Evolutionary conservation across 1,140 invertebrate genomes (phyloP), one percentile per base, ranked within the genome.

Genomic region (Drosophila carrolli): DNA sequence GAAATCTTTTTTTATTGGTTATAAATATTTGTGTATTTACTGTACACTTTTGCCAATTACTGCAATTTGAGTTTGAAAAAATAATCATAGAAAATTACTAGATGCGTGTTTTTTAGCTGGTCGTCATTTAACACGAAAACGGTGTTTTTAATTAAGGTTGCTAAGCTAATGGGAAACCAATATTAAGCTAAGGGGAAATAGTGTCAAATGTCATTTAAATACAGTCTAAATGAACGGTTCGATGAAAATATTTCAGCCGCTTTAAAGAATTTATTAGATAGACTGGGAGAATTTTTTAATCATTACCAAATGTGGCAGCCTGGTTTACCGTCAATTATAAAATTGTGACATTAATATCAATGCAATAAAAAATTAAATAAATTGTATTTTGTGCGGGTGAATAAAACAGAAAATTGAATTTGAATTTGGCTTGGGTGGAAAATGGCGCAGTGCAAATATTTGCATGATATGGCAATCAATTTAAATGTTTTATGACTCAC

Each of bases 401-500:
- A 37, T 51, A 51, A 35, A 32, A 35, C 19, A n/a, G 19, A 16
- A 76, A 76, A 75, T 54, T 14, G 40, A 54, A 50, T 72, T 84
- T 48, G 38, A 62, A 72, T 50, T 65, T 67, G 58, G 68, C 32
- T 66, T 41, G 43, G 56, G 47, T 41, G 66, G 46, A 60, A 74
- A 75, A 72, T 47, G 57, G 51, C 61, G 55, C 35, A 62, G 53
- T 35, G 53, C 48, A 88, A 88, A 88, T 80, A 88, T 86, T 83
- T 83, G 79, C 83, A 77, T 79, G 71, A 79, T 76, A 76, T 88
- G 71, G 47, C 70, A 86, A 85, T 79, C 74, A 82, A 82, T 76
- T 88, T 82, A 58, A 75, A 82, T 76, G 77, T 78, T 86, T 86
- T 74, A 84, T 67, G 78, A 61, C 50, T 58, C 58, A 47, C 63